Evolutionary conservation across 2,888 invertebrate genomes (phyloP).

Genomic region (Cylindroiulus punctatus): DNA sequence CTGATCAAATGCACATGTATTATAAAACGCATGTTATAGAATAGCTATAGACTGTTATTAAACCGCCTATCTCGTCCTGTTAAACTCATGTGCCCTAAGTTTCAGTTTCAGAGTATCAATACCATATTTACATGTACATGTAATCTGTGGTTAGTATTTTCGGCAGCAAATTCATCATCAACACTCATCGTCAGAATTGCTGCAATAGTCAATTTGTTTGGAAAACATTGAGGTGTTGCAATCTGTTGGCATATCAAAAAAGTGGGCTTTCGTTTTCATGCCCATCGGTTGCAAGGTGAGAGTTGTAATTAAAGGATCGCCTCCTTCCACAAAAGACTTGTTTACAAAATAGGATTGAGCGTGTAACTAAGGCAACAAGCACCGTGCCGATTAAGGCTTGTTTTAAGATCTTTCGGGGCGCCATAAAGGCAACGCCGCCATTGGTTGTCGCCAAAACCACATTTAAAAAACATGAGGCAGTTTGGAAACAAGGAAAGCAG

Average conservation of each 20-base stretch:
- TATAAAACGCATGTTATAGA: no score
- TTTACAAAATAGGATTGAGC: slow-evolving; percentile 26
- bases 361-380: slow-evolving; percentile 26
- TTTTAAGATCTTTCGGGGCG: slow-evolving; percentile 32
- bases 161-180: background rate
- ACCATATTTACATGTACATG: no score
- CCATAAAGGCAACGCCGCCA: background rate
- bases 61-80: no score
- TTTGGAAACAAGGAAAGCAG: background rate
- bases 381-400: slow-evolving; percentile 14
- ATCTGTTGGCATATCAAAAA: background rate
- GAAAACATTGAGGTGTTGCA: slow-evolving; percentile 25
- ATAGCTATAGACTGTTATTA: no score
- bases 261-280: background rate
- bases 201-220: slow-evolving; percentile 26
- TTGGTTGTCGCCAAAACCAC: background rate
- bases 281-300: slow-evolving; percentile 32
- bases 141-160: background rate
- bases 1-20: no score
- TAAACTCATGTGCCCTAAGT: no score
- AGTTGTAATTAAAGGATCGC: background rate
- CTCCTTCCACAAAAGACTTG: slow-evolving; percentile 11
- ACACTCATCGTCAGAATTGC: background rate
- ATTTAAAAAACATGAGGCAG: slow-evolving; percentile 27
- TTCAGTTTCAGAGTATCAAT: no score